Percentiles rank a stretch among this genome's conserved stretches.
These are phyloP conservation scores for Ceratina japonica DNA, from an alignment of 1,140 invertebrate species.

Conservation along the genomic window DNA sequence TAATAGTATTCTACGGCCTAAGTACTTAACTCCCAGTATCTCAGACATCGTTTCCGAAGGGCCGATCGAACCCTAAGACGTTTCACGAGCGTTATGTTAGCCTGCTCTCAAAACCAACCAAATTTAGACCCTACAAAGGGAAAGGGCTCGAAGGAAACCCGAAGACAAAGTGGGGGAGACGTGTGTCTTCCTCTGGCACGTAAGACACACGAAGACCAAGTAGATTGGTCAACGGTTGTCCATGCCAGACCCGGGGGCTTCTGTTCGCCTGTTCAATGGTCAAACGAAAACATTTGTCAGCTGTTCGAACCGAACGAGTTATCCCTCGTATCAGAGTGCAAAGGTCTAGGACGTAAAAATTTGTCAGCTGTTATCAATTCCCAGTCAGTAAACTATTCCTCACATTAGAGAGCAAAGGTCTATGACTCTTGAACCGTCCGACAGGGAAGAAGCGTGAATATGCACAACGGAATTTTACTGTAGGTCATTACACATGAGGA, in stretches of 20 bases:
- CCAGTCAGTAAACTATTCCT: neutral
- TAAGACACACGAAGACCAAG: slow-evolving; percentile 3
- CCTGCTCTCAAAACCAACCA: slow-evolving; percentile 69
- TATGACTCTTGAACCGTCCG: neutral
- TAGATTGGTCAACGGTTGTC: slow-evolving; percentile 47
- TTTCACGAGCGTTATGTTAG: slow-evolving; percentile 53
- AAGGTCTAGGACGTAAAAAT: neutral
- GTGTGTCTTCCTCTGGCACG: neutral
- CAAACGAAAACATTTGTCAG: slow-evolving; percentile 64
- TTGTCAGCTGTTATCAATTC: too few relatives aligned
- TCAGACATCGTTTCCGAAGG: slow-evolving; percentile 81
- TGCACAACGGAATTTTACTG: neutral
- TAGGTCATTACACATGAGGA: neutral
- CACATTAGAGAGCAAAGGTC: too few relatives aligned
- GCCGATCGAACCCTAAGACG: slow-evolving; percentile 32
- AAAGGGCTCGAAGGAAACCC: slow-evolving; percentile 43
- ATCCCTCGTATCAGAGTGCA: neutral
- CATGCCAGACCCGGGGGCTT: slow-evolving; percentile 18
- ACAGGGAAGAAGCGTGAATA: neutral
- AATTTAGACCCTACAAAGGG: slow-evolving; percentile 64
- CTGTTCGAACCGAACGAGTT: slow-evolving; percentile 49
- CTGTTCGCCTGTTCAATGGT: slow-evolving; percentile 67
- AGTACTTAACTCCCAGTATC: slow-evolving; percentile 73
- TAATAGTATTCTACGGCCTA: too few relatives aligned
- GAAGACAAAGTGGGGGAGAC: neutral